These are phyloP conservation scores for Pangasius macronema DNA, from an alignment of 2,797 vertebrate species.

Conservation along the genomic window DNA sequence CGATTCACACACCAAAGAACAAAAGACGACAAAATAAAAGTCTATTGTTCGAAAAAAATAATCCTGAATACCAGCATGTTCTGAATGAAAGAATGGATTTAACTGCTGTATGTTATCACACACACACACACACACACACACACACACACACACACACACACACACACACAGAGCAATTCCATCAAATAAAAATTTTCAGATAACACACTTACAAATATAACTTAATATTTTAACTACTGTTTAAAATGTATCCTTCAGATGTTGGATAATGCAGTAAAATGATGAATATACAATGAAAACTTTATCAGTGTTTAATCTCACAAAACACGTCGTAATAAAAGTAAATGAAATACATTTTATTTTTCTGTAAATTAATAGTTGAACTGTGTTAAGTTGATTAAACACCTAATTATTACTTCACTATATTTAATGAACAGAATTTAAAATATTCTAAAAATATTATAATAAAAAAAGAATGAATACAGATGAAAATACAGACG, in stretches of 20 bases:
- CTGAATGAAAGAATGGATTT: not conserved
- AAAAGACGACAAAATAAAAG: not conserved
- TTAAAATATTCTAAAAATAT: not conserved
- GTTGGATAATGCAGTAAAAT: too few species aligned
- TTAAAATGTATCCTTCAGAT: not conserved
- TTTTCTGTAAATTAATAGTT: not conserved
- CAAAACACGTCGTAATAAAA: too few species aligned
- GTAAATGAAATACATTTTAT: not conserved
- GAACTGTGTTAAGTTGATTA: not conserved
- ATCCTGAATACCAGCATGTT: not conserved
- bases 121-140: not conserved
- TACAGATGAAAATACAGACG: too few species aligned
- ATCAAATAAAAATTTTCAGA: not conserved
- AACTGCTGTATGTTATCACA: not conserved
- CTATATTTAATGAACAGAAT: not conserved
- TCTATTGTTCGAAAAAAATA: not conserved
- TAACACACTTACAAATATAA: not conserved
- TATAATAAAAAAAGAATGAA: too few species aligned
- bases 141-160: not conserved
- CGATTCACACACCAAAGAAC: not conserved
- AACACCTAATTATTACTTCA: not conserved
- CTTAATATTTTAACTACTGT: not conserved
- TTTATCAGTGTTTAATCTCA: too few species aligned
- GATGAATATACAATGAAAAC: not conserved
- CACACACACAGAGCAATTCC: not conserved